Base-by-base conservation (phyloP, 2,888 invertebrate genomes). In the Cryptophagus acutangulus region DNA sequence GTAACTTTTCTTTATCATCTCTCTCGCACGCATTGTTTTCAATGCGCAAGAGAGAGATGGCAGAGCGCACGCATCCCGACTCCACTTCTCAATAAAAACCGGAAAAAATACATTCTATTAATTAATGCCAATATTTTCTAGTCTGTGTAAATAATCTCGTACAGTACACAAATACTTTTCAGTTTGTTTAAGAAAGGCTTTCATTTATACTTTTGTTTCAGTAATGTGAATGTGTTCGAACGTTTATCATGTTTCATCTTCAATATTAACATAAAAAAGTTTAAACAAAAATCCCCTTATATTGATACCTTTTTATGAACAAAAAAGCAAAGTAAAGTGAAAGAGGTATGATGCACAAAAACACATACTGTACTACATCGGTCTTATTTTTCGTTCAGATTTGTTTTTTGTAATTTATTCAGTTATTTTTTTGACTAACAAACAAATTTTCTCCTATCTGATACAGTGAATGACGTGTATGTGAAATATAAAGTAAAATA, bases 81-180 rank as follows among this genome's bases (percentile, higher is more conserved):
- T n/a, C n/a, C n/a, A n/a, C n/a, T n/a, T n/a, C n/a, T n/a, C n/a
- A 20, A 20, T 20, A 20, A 9, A 9, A 20, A 6, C 5, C 9
- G 5, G 9, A 20, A 54, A 57, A 60, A 59, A 59, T 57, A 54
- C 58, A 59, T 58, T 59, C 58, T 57, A 52, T 41, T 46, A 50
- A 51, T 46, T 54, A 48, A 54, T 54, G 57, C 55, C 58, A 59
- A 54, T 51, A 51, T 59, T 58, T 56, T 63, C 63, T 63, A 63
- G 63, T 63, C 63, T 26, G 12, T 62, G 63, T 63, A 63, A 59
- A 63, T 63, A 31, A 63, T 60, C 52, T 61, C 54, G 46, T 48
- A 57, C 55, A 59, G 12, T 31, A 8, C 13, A 61, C 58, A 58
- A 62, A 58, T 55, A 54, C 52, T 48, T 46, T 46, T 45, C 13